Evolutionary conservation across 2,113 vertebrate genomes (phyloP), one percentile per base, ranked within the genome.

Genomic region (Solea solea): DNA sequence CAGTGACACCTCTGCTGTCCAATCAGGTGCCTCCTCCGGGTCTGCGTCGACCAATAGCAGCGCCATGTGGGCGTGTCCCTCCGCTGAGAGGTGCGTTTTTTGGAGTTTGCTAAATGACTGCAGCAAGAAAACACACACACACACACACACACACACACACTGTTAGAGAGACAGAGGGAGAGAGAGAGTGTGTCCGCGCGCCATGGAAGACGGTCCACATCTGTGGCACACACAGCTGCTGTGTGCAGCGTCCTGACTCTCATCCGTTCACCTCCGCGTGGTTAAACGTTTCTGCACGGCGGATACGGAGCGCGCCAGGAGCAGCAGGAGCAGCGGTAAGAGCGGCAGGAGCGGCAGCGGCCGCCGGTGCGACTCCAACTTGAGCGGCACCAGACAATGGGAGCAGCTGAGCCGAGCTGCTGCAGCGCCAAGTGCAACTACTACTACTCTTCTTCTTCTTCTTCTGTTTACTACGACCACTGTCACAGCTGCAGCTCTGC

Each of bases 91-190:
- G 89, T 94, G 94, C 87, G 74, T 86, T 89, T 89, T 91, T 92
- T 63, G 84, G 94, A 96, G 95, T 97, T 97, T 97, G 95, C 94
- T 96, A 97, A 98, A 98, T 98, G 95, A 98, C 98, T 99, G 97
- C 97, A 97, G 96, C 93, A 96, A 93, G 95, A 79, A 95, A 95
- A 94, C 83, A 34, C 34, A 34, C 34, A 34, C 34, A 34, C 34
- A 34, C 34, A 34, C 28, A 34, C 28, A 34, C 28, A 34, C 34
- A 34, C 34, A 6, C 34, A 34, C 34, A 34, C 34, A 2, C 1
- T 34, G 34, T 21, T 21, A 21, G 21, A 21, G 21, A 21, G 21
- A 21, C 21, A 91, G 93, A 90, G 91, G 87, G 86, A 72, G 21
- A 63, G 81, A 80, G 92, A 88, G 52, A 53, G 61, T 11, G 59